Evolutionary conservation across 2,888 invertebrate species (phyloP).

Genomic region (Ischnura elegans): DNA sequence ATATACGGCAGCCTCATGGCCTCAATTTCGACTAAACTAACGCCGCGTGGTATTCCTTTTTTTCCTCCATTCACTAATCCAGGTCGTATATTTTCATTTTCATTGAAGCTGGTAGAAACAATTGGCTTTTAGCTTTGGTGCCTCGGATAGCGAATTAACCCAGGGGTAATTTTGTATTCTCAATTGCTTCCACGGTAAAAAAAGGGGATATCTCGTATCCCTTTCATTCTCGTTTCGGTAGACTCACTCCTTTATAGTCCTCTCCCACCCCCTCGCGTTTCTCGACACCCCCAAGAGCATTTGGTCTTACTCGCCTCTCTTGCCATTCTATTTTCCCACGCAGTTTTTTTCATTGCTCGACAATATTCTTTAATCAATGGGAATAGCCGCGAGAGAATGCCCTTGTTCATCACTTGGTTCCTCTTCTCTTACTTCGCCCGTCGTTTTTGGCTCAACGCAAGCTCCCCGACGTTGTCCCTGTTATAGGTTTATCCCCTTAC

Average conservation of each 20-base stretch:
- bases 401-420: neutral
- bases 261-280: neutral
- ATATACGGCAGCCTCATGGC: neutral
- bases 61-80: neutral
- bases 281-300: neutral
- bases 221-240: neutral
- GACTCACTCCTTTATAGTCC: neutral
- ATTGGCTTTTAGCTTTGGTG: constrained; percentile 2
- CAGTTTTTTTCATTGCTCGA: neutral
- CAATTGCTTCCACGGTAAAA: neutral
- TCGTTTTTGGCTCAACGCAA: neutral
- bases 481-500: neutral
- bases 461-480: neutral
- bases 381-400: neutral
- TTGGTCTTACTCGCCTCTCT: neutral
- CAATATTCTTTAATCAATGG: neutral
- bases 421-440: neutral
- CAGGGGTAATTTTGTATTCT: constrained; percentile 30
- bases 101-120: constrained; percentile 11
- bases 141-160: constrained; percentile 4
- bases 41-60: neutral
- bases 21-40: neutral
- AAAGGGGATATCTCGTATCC: neutral
- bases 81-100: neutral
- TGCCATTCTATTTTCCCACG: neutral